phyloP scores from a whole-genome alignment of 2,797 vertebrate species.

The Sebastes diploproa region DNA sequence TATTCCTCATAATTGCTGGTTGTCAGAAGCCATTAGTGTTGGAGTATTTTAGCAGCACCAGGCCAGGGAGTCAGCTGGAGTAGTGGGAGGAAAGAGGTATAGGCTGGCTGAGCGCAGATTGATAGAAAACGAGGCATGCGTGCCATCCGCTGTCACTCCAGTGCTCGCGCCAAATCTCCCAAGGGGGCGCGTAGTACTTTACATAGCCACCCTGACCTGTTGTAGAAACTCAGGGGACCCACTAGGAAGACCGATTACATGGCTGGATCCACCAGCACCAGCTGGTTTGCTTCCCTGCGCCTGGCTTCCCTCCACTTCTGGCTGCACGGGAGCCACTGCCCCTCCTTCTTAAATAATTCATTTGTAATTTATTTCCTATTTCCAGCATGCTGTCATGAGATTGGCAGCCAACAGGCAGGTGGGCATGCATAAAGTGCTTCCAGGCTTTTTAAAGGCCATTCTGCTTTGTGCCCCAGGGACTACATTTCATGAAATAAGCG shows the following conservation, averaged over 20 bases:
- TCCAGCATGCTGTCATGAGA: slow-evolving; percentile 50
- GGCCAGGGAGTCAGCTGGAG: slow-evolving; percentile 65
- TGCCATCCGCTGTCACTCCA: slow-evolving; percentile 41
- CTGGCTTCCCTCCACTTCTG: slow-evolving; percentile 26
- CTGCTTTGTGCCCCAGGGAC: slow-evolving; percentile 33
- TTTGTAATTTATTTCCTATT: slow-evolving; percentile 73
- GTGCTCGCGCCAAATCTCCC: slow-evolving; percentile 22
- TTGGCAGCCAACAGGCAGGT: slow-evolving; percentile 54
- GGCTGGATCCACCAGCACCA: slow-evolving; percentile 45
- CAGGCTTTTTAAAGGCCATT: slow-evolving; percentile 47
- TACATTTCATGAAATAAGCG: slow-evolving; percentile 48
- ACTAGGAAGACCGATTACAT: slow-evolving; percentile 35
- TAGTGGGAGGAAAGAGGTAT: slow-evolving; percentile 49
- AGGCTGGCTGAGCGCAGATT: slow-evolving; percentile 44
- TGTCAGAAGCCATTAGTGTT: slow-evolving; percentile 80
- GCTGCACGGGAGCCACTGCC: slow-evolving; percentile 18
- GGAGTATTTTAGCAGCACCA: slow-evolving; percentile 62
- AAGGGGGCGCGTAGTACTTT: slow-evolving; percentile 30
- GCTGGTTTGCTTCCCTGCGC: slow-evolving; percentile 37
- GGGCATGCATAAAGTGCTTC: slow-evolving; percentile 43
- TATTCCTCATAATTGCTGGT: slow-evolving; percentile 78
- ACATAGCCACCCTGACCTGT: slow-evolving; percentile 50
- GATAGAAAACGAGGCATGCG: slow-evolving; percentile 52
- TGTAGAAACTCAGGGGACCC: slow-evolving; percentile 29
- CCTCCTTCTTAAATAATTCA: slow-evolving; percentile 70